A percentile compares a stretch with the other conserved stretches of the same genome.
Evolutionary conservation across 2,888 invertebrate species (phyloP).

Genomic region (Eustalomyia histrio): DNA sequence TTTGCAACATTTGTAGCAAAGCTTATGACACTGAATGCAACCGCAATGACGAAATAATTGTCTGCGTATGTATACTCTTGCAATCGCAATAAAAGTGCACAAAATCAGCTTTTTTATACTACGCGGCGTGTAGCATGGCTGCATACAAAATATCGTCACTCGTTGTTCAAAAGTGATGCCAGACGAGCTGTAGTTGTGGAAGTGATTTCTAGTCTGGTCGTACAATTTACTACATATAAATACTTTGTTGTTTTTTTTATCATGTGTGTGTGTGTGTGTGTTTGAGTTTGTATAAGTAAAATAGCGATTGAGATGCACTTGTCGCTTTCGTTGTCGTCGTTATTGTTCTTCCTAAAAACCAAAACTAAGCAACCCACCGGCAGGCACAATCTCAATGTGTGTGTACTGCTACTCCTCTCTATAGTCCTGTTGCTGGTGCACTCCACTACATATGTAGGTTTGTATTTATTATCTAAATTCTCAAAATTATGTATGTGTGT

Average conservation of each 20-base stretch:
- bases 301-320: constrained; percentile 66
- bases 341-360: constrained; percentile 62
- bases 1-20: constrained; percentile 28
- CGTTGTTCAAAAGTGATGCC: background rate
- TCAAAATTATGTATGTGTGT: background rate
- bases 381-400: constrained; percentile 10
- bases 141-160: constrained; percentile 3
- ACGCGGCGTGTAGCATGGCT: background rate
- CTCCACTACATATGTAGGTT: background rate
- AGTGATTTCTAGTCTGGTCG: background rate
- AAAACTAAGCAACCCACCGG: constrained; percentile 34
- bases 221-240: background rate
- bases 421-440: constrained; percentile 26
- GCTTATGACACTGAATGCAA: constrained; percentile 23
- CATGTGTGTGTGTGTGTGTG: constrained; percentile 2
- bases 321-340: constrained; percentile 42
- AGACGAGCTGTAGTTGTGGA: background rate
- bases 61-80: background rate
- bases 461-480: constrained; percentile 6
- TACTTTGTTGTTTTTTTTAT: background rate
- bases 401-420: constrained; percentile 10
- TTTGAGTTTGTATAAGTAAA: constrained; percentile 36
- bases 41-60: background rate
- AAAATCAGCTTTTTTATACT: constrained; percentile 16
- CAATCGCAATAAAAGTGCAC: constrained; percentile 30